phyloP scores from a whole-genome alignment of 2,888 invertebrate species.

The Hemistola chrysoprasaria region DNA sequence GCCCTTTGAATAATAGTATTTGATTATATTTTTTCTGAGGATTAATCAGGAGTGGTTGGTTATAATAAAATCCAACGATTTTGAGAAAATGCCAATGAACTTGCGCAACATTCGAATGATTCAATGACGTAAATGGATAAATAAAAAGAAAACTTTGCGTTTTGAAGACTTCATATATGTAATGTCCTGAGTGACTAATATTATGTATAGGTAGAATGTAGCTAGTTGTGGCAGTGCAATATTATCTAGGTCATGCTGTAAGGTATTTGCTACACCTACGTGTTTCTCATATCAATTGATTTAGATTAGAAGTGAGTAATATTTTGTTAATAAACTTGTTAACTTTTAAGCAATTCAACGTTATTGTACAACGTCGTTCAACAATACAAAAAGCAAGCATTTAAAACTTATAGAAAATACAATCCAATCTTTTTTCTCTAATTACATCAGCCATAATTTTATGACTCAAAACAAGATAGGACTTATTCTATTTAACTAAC shows the following conservation, averaged over 20 bases:
- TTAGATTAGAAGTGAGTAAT: too few species aligned
- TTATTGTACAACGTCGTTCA: too few species aligned
- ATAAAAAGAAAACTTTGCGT: conserved; percentile 3
- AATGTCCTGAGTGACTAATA: too few species aligned
- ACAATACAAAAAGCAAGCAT: too few species aligned
- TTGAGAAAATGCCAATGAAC: neutral
- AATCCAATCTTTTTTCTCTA: neutral
- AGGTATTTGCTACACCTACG: conserved; percentile 37
- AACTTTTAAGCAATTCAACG: too few species aligned
- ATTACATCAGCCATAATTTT: conserved; percentile 13
- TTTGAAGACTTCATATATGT: neutral
- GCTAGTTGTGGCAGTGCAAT: conserved; percentile 26
- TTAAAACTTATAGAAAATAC: too few species aligned
- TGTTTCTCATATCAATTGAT: too few species aligned
- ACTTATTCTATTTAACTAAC: conserved; percentile 24
- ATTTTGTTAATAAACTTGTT: too few species aligned
- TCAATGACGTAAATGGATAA: neutral
- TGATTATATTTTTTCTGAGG: too few species aligned
- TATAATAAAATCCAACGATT: too few species aligned
- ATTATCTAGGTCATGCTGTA: conserved; percentile 57
- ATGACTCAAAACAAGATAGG: conserved; percentile 17
- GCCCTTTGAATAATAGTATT: too few species aligned
- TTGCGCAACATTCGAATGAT: conserved; percentile 22
- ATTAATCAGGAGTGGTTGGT: too few species aligned
- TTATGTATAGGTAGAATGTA: conserved; percentile 5